Evolutionary conservation across 2,888 invertebrate genomes (phyloP).

Genomic region (Hesperia comma): DNA sequence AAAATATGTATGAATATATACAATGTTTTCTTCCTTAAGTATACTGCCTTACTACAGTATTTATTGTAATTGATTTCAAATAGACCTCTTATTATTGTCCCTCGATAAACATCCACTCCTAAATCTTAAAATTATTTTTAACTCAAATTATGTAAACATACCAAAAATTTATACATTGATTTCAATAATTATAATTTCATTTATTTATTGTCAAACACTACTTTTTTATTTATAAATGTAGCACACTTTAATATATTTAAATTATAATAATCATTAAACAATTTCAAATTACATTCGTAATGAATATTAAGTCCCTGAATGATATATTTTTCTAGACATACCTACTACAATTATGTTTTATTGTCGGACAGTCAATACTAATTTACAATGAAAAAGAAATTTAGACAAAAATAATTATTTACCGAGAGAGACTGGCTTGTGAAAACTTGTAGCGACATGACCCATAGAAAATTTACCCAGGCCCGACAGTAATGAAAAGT

Average conservation of each 20-base stretch:
- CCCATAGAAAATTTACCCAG: no score
- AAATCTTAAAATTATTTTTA: slow-evolving; percentile 15
- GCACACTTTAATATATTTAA: neutral
- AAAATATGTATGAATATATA: slow-evolving; percentile 13
- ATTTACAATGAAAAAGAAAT: no score
- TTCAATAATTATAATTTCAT: neutral
- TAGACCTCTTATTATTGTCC: slow-evolving; percentile 41
- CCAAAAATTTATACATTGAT: slow-evolving; percentile 28
- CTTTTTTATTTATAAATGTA: slow-evolving; percentile 38
- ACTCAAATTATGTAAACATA: slow-evolving; percentile 33
- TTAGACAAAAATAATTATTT: no score
- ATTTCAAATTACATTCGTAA: neutral
- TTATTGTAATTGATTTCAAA: slow-evolving; percentile 28
- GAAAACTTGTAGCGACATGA: no score
- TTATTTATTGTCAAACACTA: slow-evolving; percentile 60
- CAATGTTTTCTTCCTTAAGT: slow-evolving; percentile 5
- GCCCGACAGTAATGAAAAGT: no score
- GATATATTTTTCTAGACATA: no score
- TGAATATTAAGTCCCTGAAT: no score
- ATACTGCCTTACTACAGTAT: slow-evolving; percentile 1
- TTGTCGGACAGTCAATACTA: no score
- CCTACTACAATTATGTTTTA: no score
- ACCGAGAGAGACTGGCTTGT: no score
- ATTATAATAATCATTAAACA: neutral
- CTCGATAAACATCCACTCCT: slow-evolving; percentile 19